A percentile compares a stretch with the other conserved stretches of the same genome.
These are phyloP conservation scores for Microplitis deprimator DNA, from an alignment of 2,888 invertebrate species.

Conservation along the genomic window DNA sequence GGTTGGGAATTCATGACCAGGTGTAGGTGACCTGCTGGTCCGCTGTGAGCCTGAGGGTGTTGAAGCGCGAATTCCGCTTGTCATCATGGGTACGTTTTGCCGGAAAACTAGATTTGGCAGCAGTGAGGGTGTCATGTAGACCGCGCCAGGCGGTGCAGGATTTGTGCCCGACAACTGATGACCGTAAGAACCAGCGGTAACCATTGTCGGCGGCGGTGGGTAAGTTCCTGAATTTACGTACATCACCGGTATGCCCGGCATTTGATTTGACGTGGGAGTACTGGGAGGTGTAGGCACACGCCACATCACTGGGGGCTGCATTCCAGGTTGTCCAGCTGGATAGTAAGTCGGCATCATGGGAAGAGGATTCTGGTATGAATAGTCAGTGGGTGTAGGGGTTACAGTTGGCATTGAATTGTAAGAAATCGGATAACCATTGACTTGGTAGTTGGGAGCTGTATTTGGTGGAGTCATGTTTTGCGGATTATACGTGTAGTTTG, in stretches of 20 bases:
- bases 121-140: constrained; percentile 65
- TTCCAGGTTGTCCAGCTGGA: constrained; percentile 63
- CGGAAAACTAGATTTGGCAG: constrained; percentile 68
- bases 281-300: constrained; percentile 68
- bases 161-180: constrained; percentile 64
- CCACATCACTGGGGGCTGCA: constrained; percentile 68
- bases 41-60: constrained; percentile 67
- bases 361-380: constrained; percentile 65
- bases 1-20: constrained; percentile 64
- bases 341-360: constrained; percentile 68
- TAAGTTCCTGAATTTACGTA: constrained; percentile 68
- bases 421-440: constrained; percentile 64
- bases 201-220: constrained; percentile 62
- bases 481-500: constrained; percentile 65
- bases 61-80: constrained; percentile 64
- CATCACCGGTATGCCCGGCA: constrained; percentile 67
- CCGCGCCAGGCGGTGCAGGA: constrained; percentile 61
- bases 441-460: constrained; percentile 64
- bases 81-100: constrained; percentile 67
- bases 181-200: constrained; percentile 63
- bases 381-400: constrained; percentile 63
- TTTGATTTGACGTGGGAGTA: constrained; percentile 67
- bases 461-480: constrained; percentile 66
- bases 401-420: constrained; percentile 65
- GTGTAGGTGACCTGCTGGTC: constrained; percentile 68